These are phyloP conservation scores for Caenorhabditis brenneri DNA, from an alignment of 1,140 invertebrate species.

Conservation along the genomic window DNA sequence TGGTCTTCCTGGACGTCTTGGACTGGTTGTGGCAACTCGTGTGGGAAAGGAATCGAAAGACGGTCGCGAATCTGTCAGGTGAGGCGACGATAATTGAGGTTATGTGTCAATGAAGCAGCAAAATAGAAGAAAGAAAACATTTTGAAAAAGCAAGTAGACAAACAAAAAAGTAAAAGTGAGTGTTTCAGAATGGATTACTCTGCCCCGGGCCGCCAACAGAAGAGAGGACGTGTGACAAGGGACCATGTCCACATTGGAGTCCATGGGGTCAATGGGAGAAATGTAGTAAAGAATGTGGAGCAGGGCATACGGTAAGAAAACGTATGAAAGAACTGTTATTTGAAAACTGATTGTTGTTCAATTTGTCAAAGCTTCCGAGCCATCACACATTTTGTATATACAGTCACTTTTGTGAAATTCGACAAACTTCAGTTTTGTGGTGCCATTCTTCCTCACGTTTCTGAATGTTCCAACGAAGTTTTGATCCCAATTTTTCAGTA, in stretches of 20 bases:
- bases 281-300: conserved; percentile 81
- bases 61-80: conserved; percentile 42
- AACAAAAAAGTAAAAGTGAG: conserved; percentile 3
- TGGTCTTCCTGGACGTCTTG: conserved; percentile 55
- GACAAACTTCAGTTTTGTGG: too few relatives aligned
- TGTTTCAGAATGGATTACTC: conserved; percentile 51
- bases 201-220: conserved; percentile 53
- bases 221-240: conserved; percentile 45
- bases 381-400: too few relatives aligned
- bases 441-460: too few relatives aligned
- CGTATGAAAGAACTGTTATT: too few relatives aligned
- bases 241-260: conserved; percentile 74
- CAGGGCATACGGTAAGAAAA: conserved; percentile 73
- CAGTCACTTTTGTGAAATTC: too few relatives aligned
- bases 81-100: conserved; percentile 34
- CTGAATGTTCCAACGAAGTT: background rate
- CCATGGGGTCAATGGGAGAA: conserved; percentile 80
- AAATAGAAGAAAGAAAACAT: background rate
- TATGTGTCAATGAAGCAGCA: conserved; percentile 14
- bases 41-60: conserved; percentile 47
- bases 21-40: conserved; percentile 49
- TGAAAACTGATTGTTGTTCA: too few relatives aligned
- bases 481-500: conserved; percentile 76
- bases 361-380: too few relatives aligned
- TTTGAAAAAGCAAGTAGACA: background rate